Base-by-base conservation (phyloP, 1,140 invertebrate genomes). In the Parapsyche elsis region DNA sequence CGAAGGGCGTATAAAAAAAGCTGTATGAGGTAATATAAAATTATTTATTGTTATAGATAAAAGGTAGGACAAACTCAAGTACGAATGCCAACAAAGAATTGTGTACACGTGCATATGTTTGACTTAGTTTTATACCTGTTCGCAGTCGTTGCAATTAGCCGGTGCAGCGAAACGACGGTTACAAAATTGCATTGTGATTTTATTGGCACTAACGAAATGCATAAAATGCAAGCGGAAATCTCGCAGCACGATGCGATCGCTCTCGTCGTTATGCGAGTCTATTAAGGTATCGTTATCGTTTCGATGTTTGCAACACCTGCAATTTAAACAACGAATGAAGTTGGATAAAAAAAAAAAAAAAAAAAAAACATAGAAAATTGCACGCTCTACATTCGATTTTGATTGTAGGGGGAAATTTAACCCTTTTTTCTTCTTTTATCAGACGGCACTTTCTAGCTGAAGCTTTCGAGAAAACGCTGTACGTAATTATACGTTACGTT, bases 21-120 rank as follows among this genome's bases (percentile, higher is more conserved):
- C 64, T 67, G 64, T 67, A 67, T 67, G 64, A 67, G 64, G 64
- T 67, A 67, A 67, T 67, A 67, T 67, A 67, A 67, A 67, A 67
- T 67, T 67, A 67, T 67, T 67, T 67, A 67, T 67, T 67, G 64
- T 67, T 67, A 67, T 67, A 67, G 64, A 67, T 67, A 67, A 67
- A 67, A 26, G 21, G 23, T 26, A 12, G 64, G 64, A 67, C 64
- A 67, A 67, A 53, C 10, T 1, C 16, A 12, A 1, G 16, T 53
- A 53, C 30, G 30, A 38, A 7, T 38, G 30, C 30, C 30, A 38
- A 38, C n/a, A 38, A 38, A 38, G 30, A 1, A 7, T 38, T 38
- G 2, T 38, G 1, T 7, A 7, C 30, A 38, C 7, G 30, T 38
- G n/a, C n/a, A n/a, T n/a, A 4, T 38, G 57, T 61, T 61, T 21